Base-by-base conservation (phyloP, 1,140 invertebrate species). In the Melitaea cinxia region DNA sequence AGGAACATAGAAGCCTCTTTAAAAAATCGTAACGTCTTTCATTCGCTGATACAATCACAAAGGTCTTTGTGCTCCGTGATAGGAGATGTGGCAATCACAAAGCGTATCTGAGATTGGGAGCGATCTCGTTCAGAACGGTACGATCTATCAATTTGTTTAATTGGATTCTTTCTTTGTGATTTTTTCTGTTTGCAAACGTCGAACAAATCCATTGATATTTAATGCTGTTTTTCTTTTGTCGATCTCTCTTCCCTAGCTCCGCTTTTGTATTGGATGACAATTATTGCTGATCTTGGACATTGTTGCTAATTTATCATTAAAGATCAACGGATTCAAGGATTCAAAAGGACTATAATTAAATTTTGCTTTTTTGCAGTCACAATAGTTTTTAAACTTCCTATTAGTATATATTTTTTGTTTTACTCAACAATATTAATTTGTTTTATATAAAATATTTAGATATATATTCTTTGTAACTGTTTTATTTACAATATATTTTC, bases 111-210 rank as follows among this genome's bases (percentile, higher is more conserved):
- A 73, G 72, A 82, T 47, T 4, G 42, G 78, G 72, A 62, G 17
- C 54, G 37, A 68, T 62, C 47, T 52, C 72, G 75, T 79, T 76
- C 73, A 70, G 68, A 56, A 47, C 19, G 39, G 50, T 72, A 63
- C 72, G 78, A 85, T 84, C 83, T 86, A 84, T 84, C 83, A 86
- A 86, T 86, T 86, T 84, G 82, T 86, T 86, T 86, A 84, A 86
- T 86, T 86, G 82, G 75, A 86, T 84, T 86, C 80, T 80, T 82
- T 81, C 77, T 57, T 57, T 57, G 54, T 57, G 35, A 26, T 57
- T 42, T 45, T 26, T 57, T 24, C 65, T 73, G 78, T 75, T 78
- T 76, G 68, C 72, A 68, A 82, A 78, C 73, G 77, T 77, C 78
- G 42, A 47, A 79, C 80, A 82, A 64, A 66, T 72, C 73, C 73